A percentile compares a stretch with the other conserved stretches of the same genome.
Conservation (phyloP, 2,797 vertebrate species). For the Hydrolagus colliei region DNA sequence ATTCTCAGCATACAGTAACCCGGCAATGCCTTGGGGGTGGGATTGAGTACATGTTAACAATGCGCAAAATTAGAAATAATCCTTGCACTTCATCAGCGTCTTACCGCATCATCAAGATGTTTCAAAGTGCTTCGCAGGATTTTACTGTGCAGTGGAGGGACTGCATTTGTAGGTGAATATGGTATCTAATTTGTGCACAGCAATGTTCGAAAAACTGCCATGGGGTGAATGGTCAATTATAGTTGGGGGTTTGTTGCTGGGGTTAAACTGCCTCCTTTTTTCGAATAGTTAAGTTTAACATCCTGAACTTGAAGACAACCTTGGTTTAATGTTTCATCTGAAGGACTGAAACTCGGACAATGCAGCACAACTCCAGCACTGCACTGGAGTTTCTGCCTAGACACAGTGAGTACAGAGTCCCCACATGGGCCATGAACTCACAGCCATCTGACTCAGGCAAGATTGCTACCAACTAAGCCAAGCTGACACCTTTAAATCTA, state of each 20-base stretch:
- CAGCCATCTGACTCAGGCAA: background rate
- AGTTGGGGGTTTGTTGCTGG: background rate
- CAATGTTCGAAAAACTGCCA: background rate
- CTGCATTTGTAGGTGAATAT: background rate
- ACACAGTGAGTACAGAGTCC: background rate
- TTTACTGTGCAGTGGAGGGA: background rate
- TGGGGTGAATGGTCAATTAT: too few species aligned
- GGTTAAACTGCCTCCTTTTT: background rate
- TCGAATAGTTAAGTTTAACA: background rate
- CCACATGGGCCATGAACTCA: too few species aligned
- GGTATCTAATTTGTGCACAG: background rate
- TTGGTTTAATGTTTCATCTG: background rate
- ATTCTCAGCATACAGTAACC: too few species aligned
- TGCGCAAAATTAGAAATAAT: too few species aligned
- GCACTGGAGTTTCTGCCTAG: background rate
- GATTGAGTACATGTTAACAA: too few species aligned
- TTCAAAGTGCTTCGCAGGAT: background rate
- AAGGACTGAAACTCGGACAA: background rate
- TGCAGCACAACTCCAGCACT: background rate
- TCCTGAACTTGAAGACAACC: background rate
- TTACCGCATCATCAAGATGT: too few species aligned
- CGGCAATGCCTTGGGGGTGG: too few species aligned
- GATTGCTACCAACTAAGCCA: background rate
- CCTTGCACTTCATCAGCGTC: too few species aligned
- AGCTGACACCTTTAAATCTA: background rate